phyloP scores from a whole-genome alignment of 2,113 vertebrate species.

The Megaleporinus macrocephalus region DNA sequence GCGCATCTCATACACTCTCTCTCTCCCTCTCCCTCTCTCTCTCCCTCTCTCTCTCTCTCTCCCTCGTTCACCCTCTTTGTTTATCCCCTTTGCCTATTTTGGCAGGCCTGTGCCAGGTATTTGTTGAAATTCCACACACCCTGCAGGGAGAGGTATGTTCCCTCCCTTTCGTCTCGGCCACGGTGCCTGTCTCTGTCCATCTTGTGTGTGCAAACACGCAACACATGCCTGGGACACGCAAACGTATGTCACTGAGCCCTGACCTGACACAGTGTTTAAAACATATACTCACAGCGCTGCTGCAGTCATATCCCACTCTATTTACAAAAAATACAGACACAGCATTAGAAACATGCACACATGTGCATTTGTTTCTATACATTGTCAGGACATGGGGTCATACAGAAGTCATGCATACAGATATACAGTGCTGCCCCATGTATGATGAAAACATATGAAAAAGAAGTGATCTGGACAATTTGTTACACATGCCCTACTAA shows the following conservation, averaged over 20 bases:
- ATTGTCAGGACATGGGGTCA: background rate
- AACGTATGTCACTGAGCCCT: conserved; percentile 29
- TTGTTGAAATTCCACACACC: conserved; percentile 88
- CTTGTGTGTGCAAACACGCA: conserved; percentile 63
- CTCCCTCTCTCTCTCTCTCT: conserved; percentile 34
- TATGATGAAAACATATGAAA: too few species aligned
- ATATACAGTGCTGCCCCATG: background rate
- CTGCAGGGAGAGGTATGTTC: conserved; percentile 81
- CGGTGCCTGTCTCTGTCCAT: conserved; percentile 71
- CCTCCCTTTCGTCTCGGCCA: conserved; percentile 60
- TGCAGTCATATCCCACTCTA: background rate
- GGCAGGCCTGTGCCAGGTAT: conserved; percentile 83
- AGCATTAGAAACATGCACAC: background rate
- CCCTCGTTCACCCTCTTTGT: conserved; percentile 39
- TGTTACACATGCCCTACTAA: too few species aligned
- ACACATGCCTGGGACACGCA: conserved; percentile 68
- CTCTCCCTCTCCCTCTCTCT: conserved; percentile 5
- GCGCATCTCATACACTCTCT: conserved; percentile 24
- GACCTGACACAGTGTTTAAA: background rate
- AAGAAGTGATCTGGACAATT: too few species aligned
- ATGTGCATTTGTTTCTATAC: background rate
- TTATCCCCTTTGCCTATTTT: conserved; percentile 63
- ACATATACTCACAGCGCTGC: background rate
- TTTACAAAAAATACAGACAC: background rate
- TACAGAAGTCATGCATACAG: background rate